A percentile compares a stretch with the other conserved stretches of the same genome.
These are phyloP conservation scores for Ceratoteleas bidentatus DNA, from an alignment of 1,140 invertebrate genomes.

Conservation along the genomic window DNA sequence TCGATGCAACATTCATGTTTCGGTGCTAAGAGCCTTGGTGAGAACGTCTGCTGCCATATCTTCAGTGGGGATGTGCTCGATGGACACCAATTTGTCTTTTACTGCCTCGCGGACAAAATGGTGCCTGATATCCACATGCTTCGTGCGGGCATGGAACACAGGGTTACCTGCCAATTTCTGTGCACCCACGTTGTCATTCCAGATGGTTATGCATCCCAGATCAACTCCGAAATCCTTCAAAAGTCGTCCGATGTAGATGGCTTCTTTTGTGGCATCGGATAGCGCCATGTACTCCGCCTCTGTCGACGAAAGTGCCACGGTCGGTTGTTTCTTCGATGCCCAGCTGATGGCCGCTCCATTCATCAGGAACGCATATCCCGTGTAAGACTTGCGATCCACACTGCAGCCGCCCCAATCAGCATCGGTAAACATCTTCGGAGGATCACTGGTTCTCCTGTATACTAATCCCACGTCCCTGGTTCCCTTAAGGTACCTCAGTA, in stretches of 20 bases:
- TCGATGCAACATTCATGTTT: background rate
- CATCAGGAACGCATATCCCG: too few relatives aligned
- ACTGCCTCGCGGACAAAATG: conserved; percentile 22
- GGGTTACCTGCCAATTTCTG: background rate
- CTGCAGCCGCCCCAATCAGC: too few relatives aligned
- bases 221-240: background rate
- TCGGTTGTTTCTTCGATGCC: too few relatives aligned
- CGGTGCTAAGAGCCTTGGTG: conserved; percentile 8
- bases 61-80: conserved; percentile 14
- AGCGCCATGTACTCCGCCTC: too few relatives aligned
- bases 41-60: conserved; percentile 26
- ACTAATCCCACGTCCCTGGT: too few relatives aligned
- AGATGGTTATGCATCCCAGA: conserved; percentile 39
- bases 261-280: too few relatives aligned
- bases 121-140: conserved; percentile 34
- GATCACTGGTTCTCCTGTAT: too few relatives aligned
- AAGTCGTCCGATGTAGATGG: background rate
- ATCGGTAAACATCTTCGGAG: too few relatives aligned
- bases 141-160: conserved; percentile 7
- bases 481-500: too few relatives aligned
- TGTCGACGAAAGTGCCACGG: too few relatives aligned
- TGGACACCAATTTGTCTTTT: background rate
- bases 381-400: too few relatives aligned
- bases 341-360: too few relatives aligned
- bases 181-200: conserved; percentile 21